Base-by-base conservation (phyloP, 2,888 invertebrate genomes). In the Sympetrum striolatum region DNA sequence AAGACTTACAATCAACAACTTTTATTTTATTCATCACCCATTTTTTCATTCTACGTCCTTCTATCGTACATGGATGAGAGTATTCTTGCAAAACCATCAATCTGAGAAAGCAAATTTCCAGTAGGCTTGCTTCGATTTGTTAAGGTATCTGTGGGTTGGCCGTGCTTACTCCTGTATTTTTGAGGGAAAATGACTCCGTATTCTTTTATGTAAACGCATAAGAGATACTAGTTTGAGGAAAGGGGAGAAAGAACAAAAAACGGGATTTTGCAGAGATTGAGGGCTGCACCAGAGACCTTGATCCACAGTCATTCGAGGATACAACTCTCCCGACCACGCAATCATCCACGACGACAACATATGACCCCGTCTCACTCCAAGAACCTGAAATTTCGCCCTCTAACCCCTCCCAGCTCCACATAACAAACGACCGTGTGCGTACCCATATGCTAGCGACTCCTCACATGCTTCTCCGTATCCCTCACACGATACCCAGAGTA, bases 401-500 rank as follows among this genome's bases (percentile, higher is more conserved):
- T 25, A 31, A 8, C 58, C 35, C 35, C 53, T 31, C 58, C 18
- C 60, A 10, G 2, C 53, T 18, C 53, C 35, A 58, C 58, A 86
- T 86, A 86, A 86, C 86, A 86, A 86, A 86, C 86, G 86, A 86
- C 86, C 60, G 22, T 22, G 35, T 31, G 58, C 25, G 58, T 22
- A n/a, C 82, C 15, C 31, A 18, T 82, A 15, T 53, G 31, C 25
- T 14, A 58, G 22, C 53, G 35, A 31, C 82, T 53, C 58, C 86
- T 25, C 60, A 12, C 48, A 48, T 31, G 12, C 58, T 37, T 1
- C 22, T 35, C 82, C 58, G 53, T 58, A 82, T 48, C 82, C 82
- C 82, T 82, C 82, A 35, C 82, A 48, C 58, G 53, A 58, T 53
- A 82, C 58, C 82, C 58, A 31, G 82, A 82, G 82, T n/a, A 82